Percentiles rank a stretch among this genome's conserved stretches.
Evolutionary conservation across 2,888 invertebrate species (phyloP).

Genomic region (Ormia ochracea): DNA sequence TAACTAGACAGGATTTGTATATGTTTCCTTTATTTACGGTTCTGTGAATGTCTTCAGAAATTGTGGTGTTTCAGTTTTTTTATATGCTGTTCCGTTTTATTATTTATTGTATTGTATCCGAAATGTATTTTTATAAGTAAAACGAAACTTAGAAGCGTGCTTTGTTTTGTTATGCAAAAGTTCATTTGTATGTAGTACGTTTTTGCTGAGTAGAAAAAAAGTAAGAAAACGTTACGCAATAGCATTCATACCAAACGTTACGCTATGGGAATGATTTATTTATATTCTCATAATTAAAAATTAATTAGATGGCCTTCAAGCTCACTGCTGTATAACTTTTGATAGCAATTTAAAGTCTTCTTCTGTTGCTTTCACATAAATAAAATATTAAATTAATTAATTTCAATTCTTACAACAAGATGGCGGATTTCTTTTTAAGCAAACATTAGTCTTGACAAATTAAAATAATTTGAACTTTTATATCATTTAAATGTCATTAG

Average conservation of each 20-base stretch:
- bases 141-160: background rate
- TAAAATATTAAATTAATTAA: too few species aligned
- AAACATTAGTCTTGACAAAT: too few species aligned
- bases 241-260: background rate
- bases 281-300: background rate
- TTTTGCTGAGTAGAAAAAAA: background rate
- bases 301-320: background rate
- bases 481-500: too few species aligned
- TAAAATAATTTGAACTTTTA: too few species aligned
- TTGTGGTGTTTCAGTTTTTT: conserved; percentile 32
- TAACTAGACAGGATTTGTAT: conserved; percentile 14
- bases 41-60: conserved; percentile 45
- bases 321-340: too few species aligned
- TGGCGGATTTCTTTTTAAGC: too few species aligned
- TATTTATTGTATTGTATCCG: conserved; percentile 27
- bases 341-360: too few species aligned
- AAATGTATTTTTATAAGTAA: background rate
- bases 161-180: background rate
- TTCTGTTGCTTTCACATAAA: too few species aligned
- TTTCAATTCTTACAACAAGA: too few species aligned
- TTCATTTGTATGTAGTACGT: background rate
- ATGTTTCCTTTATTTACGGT: background rate
- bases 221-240: background rate
- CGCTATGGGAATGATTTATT: background rate
- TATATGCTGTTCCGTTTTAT: background rate